Conservation (phyloP, 1,140 invertebrate genomes). For the Schlechtendalia chinensis region DNA sequence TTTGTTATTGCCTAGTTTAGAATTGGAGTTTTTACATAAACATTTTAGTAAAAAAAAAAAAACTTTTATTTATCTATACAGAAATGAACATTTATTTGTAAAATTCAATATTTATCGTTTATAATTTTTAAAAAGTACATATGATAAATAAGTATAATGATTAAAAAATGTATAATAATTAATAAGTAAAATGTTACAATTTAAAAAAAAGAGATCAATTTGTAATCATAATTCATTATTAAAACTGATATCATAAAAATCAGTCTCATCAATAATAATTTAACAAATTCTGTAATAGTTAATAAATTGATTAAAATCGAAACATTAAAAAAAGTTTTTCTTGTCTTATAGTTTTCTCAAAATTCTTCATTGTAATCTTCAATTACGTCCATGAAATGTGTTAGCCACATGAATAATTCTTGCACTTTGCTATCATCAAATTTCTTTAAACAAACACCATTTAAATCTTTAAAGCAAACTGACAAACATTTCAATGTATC, state of each 20-base stretch:
- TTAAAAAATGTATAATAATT: too few species aligned
- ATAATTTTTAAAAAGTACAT: too few species aligned
- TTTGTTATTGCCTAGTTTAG: too few species aligned
- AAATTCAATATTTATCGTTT: too few species aligned
- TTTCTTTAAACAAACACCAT: conserved; percentile 25
- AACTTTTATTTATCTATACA: too few species aligned
- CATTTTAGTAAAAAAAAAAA: too few species aligned
- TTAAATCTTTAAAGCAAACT: conserved; percentile 35
- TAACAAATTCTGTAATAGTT: neutral
- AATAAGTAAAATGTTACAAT: neutral
- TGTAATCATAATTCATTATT: neutral
- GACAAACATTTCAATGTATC: conserved; percentile 40
- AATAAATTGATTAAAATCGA: neutral
- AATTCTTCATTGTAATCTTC: neutral
- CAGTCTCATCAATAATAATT: conserved; percentile 19
- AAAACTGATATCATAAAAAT: neutral
- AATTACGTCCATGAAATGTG: conserved; percentile 36
- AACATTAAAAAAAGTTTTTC: neutral
- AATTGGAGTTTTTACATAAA: too few species aligned
- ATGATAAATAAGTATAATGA: too few species aligned
- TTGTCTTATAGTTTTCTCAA: conserved; percentile 52
- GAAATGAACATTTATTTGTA: too few species aligned
- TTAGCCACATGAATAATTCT: conserved; percentile 40
- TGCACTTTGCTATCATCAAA: conserved; percentile 41
- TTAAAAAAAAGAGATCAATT: conserved; percentile 14